Evolutionary conservation across 2,797 vertebrate genomes (phyloP).

Genomic region (Bufotes viridis): DNA sequence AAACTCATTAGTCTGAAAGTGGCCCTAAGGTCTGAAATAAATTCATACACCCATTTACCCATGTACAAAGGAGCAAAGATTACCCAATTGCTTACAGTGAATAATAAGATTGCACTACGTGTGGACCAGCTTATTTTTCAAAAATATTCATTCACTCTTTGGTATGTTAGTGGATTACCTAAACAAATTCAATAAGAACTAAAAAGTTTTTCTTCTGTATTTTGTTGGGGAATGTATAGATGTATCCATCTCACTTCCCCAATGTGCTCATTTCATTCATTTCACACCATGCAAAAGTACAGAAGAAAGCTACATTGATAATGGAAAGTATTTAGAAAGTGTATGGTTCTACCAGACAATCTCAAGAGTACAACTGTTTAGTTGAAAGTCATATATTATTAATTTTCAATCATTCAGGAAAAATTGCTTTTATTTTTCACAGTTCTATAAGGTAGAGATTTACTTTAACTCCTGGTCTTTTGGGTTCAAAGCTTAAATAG

Average conservation of each 20-base stretch:
- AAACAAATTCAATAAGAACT: not conserved
- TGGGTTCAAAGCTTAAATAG: not conserved
- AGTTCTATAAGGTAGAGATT: not conserved
- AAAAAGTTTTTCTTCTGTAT: not conserved
- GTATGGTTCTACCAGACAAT: not conserved
- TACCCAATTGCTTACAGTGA: not conserved
- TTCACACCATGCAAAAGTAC: not conserved
- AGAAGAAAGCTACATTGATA: not conserved
- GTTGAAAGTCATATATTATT: not conserved
- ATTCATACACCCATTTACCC: not conserved
- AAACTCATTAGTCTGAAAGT: no score
- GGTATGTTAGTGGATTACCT: not conserved
- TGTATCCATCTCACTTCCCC: no score
- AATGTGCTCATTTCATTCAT: not conserved
- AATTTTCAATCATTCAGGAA: not conserved
- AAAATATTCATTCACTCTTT: not conserved
- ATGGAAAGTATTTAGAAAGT: not conserved
- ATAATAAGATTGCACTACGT: not conserved
- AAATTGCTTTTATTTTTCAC: not conserved
- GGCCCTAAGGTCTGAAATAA: not conserved
- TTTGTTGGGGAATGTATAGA: not conserved
- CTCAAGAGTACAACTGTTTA: not conserved
- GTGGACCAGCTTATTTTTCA: not conserved
- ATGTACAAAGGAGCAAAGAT: not conserved
- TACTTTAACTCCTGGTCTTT: constrained; percentile 24